A percentile compares a stretch with the other conserved stretches of the same genome.
Evolutionary conservation across 2,113 vertebrate species (phyloP).

Genomic region (Proterorhinus semilunaris): DNA sequence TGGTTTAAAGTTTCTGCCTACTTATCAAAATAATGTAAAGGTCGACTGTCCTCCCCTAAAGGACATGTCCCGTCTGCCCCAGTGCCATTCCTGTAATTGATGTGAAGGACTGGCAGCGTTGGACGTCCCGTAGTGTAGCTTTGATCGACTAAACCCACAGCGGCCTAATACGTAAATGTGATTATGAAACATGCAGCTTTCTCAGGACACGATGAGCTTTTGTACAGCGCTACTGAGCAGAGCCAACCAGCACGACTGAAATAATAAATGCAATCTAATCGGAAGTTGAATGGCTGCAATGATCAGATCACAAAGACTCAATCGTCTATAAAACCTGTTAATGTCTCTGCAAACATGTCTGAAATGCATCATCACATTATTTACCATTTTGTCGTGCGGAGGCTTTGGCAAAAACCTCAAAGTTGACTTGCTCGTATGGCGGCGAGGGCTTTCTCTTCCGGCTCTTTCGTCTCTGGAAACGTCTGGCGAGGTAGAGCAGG

Average conservation of each 20-base stretch:
- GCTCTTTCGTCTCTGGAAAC: constrained; percentile 89
- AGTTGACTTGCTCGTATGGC: constrained; percentile 79
- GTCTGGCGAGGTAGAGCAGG: constrained; percentile 87
- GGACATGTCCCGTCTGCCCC: no score
- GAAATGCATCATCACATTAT: no score
- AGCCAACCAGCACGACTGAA: not conserved
- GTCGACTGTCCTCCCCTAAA: no score
- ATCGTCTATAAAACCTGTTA: no score
- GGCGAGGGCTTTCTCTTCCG: constrained; percentile 75
- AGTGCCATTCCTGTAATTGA: no score
- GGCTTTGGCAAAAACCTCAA: constrained; percentile 73
- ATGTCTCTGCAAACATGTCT: no score
- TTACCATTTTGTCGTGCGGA: constrained; percentile 81
- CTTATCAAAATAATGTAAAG: no score
- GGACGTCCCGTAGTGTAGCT: not conserved
- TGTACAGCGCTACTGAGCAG: constrained; percentile 6
- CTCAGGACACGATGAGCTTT: not conserved
- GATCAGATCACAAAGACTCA: no score
- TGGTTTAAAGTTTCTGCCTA: no score
- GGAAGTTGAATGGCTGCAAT: no score
- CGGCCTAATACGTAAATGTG: not conserved
- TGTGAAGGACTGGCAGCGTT: not conserved
- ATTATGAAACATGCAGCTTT: constrained; percentile 24
- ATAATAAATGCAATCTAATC: no score
- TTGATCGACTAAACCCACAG: not conserved